Evolutionary conservation across 1,140 invertebrate genomes (phyloP).

Genomic region (Grapholita molesta): DNA sequence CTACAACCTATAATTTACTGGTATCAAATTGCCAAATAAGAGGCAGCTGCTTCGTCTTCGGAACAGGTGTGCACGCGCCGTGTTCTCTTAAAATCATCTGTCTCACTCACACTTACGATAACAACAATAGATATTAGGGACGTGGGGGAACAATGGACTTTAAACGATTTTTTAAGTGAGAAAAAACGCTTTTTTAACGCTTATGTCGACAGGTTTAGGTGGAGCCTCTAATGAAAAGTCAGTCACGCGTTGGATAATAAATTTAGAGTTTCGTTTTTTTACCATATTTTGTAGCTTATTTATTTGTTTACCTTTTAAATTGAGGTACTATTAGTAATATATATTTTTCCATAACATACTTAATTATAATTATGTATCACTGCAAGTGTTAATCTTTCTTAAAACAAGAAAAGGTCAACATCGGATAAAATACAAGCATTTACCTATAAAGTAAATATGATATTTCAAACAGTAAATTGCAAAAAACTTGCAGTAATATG

Average conservation of each 20-base stretch:
- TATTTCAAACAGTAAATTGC: neutral
- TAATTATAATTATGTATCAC: no score
- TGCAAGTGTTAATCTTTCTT: no score
- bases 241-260: conserved; percentile 1
- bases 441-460: neutral
- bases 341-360: no score
- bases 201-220: conserved; percentile 1
- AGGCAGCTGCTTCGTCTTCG: conserved; percentile 31
- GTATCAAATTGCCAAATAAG: conserved; percentile 26
- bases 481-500: neutral
- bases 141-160: neutral
- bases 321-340: no score
- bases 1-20: conserved; percentile 12
- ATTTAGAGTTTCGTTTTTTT: neutral
- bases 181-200: conserved; percentile 12
- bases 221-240: conserved; percentile 2
- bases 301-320: neutral
- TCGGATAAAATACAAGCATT: neutral
- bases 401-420: no score
- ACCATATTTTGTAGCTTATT: neutral
- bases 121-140: conserved; percentile 6
- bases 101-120: conserved; percentile 28
- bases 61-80: conserved; percentile 58
- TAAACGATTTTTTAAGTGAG: conserved; percentile 9
- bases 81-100: conserved; percentile 29